Conservation (phyloP, 1,140 invertebrate genomes). For the Drosophila lowei region DNA sequence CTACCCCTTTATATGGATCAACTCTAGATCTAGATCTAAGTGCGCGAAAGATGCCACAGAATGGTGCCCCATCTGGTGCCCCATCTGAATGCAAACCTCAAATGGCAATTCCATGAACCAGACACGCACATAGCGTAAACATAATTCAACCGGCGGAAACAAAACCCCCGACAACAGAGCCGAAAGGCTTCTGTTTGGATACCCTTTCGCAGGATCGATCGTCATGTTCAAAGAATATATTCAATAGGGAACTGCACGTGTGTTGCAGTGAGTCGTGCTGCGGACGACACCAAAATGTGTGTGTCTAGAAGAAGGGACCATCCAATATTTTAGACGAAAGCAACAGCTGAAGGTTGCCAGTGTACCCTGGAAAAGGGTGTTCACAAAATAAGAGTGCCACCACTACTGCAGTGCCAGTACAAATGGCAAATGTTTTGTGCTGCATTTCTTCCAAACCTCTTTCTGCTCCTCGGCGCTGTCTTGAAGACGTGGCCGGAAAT, state of each 20-base stretch:
- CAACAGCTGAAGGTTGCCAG: not conserved
- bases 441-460: slow-evolving; percentile 17
- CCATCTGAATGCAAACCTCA: slow-evolving; percentile 44
- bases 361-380: not conserved
- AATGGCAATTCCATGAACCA: slow-evolving; percentile 70
- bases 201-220: not conserved
- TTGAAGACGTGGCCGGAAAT: slow-evolving; percentile 38
- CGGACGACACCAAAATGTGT: too few relatives aligned
- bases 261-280: too few relatives aligned
- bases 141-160: slow-evolving; percentile 32
- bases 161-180: not conserved
- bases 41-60: slow-evolving; percentile 4
- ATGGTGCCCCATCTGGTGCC: slow-evolving; percentile 26
- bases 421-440: slow-evolving; percentile 16
- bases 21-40: slow-evolving; percentile 7
- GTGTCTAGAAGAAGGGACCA: too few relatives aligned
- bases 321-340: not conserved
- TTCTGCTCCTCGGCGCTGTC: not conserved
- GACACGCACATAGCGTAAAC: slow-evolving; percentile 63
- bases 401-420: too few relatives aligned
- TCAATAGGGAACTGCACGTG: too few relatives aligned
- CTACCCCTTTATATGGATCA: too few relatives aligned
- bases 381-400: not conserved
- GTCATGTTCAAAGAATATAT: too few relatives aligned
- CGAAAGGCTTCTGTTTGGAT: not conserved